These are phyloP conservation scores for Nematostella vectensis DNA, from an alignment of 92 coral and sea anemone genomes.

Conservation along the genomic window DNA sequence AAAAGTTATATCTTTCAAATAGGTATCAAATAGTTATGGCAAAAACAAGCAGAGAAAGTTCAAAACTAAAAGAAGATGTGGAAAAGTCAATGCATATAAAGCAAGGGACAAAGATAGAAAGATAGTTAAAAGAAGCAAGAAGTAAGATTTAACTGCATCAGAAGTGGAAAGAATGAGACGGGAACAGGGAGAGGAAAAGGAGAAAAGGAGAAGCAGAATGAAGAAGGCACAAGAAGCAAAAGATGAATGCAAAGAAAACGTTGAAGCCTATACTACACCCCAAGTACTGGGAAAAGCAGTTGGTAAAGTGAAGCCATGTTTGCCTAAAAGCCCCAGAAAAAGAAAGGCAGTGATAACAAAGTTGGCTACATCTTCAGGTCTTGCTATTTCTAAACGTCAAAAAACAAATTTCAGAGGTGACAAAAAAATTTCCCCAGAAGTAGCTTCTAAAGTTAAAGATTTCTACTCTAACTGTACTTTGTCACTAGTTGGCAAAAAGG, in stretches of 20 bases:
- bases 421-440: not conserved
- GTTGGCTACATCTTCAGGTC: slow-evolving; percentile 5
- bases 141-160: not conserved
- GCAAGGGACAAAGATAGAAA: not conserved
- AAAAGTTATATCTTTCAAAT: not conserved
- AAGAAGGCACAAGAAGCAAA: too few relatives aligned
- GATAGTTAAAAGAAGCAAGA: too few relatives aligned
- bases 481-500: slow-evolving; percentile 25
- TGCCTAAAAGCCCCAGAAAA: slow-evolving; percentile 19
- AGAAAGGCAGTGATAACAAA: slow-evolving; percentile 19
- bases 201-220: slow-evolving; percentile 4
- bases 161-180: not conserved
- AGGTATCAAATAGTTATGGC: not conserved
- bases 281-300: slow-evolving; percentile 22
- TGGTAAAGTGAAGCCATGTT: slow-evolving; percentile 10
- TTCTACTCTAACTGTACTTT: slow-evolving; percentile 38
- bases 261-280: slow-evolving; percentile 7
- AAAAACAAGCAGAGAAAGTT: not conserved
- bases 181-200: not conserved
- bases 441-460: not conserved
- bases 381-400: too few relatives aligned
- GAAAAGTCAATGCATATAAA: not conserved
- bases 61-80: not conserved
- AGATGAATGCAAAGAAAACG: not conserved
- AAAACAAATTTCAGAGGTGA: too few relatives aligned